A percentile compares a stretch with the other conserved stretches of the same genome.
Conservation (phyloP, 2,888 invertebrate genomes). For the Anaspis maculata region DNA sequence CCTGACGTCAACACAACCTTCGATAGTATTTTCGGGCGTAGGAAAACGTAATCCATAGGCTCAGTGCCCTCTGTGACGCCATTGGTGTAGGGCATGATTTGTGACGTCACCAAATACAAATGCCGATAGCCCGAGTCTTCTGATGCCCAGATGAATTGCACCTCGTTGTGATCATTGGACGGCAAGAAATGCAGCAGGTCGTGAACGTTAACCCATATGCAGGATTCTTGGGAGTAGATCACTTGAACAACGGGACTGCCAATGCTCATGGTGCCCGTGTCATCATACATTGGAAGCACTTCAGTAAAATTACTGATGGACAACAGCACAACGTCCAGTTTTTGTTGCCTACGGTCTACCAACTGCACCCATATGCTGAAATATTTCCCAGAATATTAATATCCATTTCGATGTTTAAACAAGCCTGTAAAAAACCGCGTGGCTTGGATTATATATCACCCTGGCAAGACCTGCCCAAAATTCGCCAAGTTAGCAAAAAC, state of each 20-base stretch:
- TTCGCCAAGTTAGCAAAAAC: too few relatives aligned
- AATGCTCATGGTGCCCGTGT: conserved; percentile 30
- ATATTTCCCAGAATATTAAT: conserved; percentile 8
- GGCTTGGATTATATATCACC: too few relatives aligned
- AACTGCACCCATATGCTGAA: conserved; percentile 84
- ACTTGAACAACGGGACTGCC: conserved; percentile 49
- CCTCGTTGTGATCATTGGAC: conserved; percentile 40
- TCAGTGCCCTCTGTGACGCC: conserved; percentile 48
- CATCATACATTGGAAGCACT: conserved; percentile 47
- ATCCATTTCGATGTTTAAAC: too few relatives aligned
- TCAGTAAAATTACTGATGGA: conserved; percentile 70
- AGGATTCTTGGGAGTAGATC: conserved; percentile 55
- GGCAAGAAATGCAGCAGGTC: conserved; percentile 81
- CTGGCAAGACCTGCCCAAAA: too few relatives aligned
- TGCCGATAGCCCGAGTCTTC: conserved; percentile 88
- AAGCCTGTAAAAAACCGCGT: too few relatives aligned
- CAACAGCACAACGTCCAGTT: conserved; percentile 73
- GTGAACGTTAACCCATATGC: conserved; percentile 92
- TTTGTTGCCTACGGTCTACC: conserved; percentile 80
- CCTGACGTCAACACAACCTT: conserved; percentile 76
- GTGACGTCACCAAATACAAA: conserved; percentile 70
- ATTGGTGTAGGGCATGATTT: conserved; percentile 45
- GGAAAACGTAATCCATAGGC: conserved; percentile 44
- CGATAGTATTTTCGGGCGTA: conserved; percentile 56
- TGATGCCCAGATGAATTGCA: conserved; percentile 82